A percentile compares a stretch with the other conserved stretches of the same genome.
Conservation (phyloP, 1,140 invertebrate species). For the Pogonomyrmex barbatus region DNA sequence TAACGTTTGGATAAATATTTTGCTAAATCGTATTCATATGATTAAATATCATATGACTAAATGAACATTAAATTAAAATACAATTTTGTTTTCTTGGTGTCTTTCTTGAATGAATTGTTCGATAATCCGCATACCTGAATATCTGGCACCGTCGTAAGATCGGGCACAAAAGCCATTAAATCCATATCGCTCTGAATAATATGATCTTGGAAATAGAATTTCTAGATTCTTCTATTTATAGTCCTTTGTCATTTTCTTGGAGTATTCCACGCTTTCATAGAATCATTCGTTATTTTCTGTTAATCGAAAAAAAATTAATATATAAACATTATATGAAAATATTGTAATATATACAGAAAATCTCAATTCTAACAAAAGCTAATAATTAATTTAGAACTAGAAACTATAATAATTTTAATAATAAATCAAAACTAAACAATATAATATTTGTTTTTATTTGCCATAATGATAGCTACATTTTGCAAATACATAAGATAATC, state of each 20-base stretch:
- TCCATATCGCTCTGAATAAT: slow-evolving; percentile 25
- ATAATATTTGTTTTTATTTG: not conserved
- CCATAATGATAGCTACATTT: not conserved
- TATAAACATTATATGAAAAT: not conserved
- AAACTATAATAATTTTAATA: not conserved
- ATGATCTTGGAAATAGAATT: not conserved
- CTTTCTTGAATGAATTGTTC: not conserved
- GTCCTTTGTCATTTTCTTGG: not conserved
- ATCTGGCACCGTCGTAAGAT: not conserved
- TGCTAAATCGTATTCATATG: not conserved
- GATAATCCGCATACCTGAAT: slow-evolving; percentile 16
- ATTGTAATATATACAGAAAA: not conserved
- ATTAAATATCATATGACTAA: not conserved
- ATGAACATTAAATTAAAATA: not conserved
- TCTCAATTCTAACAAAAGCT: not conserved
- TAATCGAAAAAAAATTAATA: not conserved
- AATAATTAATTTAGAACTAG: not conserved
- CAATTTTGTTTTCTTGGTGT: slow-evolving; percentile 5
- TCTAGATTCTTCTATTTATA: not conserved
- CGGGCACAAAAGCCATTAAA: slow-evolving; percentile 43
- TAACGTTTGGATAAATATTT: not conserved
- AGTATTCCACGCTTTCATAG: not conserved
- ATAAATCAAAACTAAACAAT: not conserved
- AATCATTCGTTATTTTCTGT: not conserved
- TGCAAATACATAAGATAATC: not conserved